Evolutionary conservation across 1,140 invertebrate genomes (phyloP).

Genomic region (Atta texana): DNA sequence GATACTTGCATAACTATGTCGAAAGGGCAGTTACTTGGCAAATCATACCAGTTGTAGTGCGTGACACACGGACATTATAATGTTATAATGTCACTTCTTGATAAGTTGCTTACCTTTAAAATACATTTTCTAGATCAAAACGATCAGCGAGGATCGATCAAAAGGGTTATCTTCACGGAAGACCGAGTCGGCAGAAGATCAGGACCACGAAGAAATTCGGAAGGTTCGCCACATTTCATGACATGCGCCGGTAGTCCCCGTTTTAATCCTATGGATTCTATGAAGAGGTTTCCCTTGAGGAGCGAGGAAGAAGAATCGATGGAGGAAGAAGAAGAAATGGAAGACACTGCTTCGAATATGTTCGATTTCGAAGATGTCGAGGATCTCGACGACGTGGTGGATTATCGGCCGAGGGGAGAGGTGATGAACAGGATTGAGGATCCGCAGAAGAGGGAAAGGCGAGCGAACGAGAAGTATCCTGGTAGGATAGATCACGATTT

Average conservation of each 20-base stretch:
- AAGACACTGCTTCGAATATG: constrained; percentile 73
- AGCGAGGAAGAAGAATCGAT: constrained; percentile 82
- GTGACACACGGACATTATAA: neutral
- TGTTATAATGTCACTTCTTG: neutral
- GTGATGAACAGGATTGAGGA: constrained; percentile 76
- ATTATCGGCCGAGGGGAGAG: constrained; percentile 84
- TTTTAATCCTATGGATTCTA: constrained; percentile 66
- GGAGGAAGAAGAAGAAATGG: constrained; percentile 76
- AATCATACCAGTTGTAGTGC: neutral
- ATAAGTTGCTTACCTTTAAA: constrained; percentile 48
- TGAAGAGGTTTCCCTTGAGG: constrained; percentile 78
- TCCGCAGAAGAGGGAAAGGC: constrained; percentile 71
- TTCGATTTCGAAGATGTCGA: constrained; percentile 84
- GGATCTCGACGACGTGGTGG: constrained; percentile 85
- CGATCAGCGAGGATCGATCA: constrained; percentile 59
- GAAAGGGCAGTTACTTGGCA: constrained; percentile 42
- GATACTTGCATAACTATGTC: constrained; percentile 4
- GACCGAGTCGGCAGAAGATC: constrained; percentile 51
- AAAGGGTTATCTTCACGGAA: constrained; percentile 75
- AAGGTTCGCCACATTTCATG: constrained; percentile 84
- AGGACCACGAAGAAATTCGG: constrained; percentile 81
- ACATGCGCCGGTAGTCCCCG: constrained; percentile 82
- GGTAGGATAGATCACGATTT: constrained; percentile 67
- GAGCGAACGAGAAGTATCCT: constrained; percentile 73
- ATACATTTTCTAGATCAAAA: constrained; percentile 55